Evolutionary conservation across 2,113 vertebrate genomes (phyloP), one percentile per base, ranked within the genome.

Genomic region (Eira barbara): DNA sequence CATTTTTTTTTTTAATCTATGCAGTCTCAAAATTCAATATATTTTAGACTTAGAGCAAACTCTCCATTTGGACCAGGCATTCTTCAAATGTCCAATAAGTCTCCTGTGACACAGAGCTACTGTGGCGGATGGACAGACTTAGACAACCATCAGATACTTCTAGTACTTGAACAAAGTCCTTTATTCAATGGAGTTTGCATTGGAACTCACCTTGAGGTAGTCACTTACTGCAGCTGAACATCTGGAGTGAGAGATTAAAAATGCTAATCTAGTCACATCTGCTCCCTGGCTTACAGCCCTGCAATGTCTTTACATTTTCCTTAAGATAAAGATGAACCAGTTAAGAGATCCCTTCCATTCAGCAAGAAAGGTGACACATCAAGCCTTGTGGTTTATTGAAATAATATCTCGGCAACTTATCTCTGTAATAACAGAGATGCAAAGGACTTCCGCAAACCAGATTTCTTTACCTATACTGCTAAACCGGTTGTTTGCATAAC

Each of bases 191-290:
- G 78, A 59, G 21, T 93, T 93, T 97, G 93, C 95, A 74, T 0
- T 69, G 74, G 42, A 42, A 71, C 49, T 95, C 86, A 96, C 89
- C 71, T 94, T 84, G 57, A 65, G 57, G 49, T n/a, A 88, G 93
- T 84, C 63, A 94, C 81, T 63, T 85, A 47, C 74, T 20, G 79
- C 67, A 87, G 90, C 5, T 71, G 69, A 97, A 95, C 90, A 92
- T 84, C 94, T 94, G 74, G 83, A 86, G 34, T 76, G 42, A 95
- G 79, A 85, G 61, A 92, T 71, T 95, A 88, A 87, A 94, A 92
- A 96, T 71, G 69, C 74, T 83, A 82, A 94, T 89, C 83, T 84
- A 92, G 90, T 92, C 76, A 87, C 67, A 89, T 83, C 90, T 49
- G 74, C 52, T 95, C 45, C 55, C 49, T 31, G 52, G 39, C 49